Evolutionary conservation across 2,888 invertebrate species (phyloP).

Genomic region (Brachylomia viminalis): DNA sequence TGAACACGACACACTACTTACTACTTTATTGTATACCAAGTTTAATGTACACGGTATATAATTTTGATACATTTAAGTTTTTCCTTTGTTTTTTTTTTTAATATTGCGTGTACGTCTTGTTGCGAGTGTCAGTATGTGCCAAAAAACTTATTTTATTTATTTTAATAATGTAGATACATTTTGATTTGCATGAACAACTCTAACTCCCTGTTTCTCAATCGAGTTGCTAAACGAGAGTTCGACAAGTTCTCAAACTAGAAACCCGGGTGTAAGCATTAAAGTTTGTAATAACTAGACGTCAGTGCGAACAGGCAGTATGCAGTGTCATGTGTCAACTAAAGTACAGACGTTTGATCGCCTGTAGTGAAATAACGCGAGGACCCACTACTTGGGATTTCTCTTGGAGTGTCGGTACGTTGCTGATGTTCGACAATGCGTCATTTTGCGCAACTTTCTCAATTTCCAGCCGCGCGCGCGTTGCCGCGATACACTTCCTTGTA

Average conservation of each 20-base stretch:
- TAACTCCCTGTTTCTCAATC: background rate
- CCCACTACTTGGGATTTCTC: background rate
- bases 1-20: background rate
- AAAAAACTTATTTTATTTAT: background rate
- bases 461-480: constrained; percentile 29
- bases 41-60: background rate
- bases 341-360: constrained; percentile 5
- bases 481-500: background rate
- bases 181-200: background rate
- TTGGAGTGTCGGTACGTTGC: background rate
- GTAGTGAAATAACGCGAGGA: background rate
- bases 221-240: background rate
- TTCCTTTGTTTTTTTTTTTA: background rate
- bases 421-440: background rate
- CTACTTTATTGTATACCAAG: background rate
- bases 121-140: too few species aligned
- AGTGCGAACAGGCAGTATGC: background rate
- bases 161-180: background rate
- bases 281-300: background rate
- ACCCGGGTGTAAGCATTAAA: background rate
- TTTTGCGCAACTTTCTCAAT: constrained; percentile 61
- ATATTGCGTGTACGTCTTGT: background rate
- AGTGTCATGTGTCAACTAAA: background rate
- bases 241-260: background rate
- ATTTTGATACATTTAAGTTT: background rate